A percentile compares a stretch with the other conserved stretches of the same genome.
These are phyloP conservation scores for Conger conger DNA, from an alignment of 2,113 vertebrate genomes.

Conservation along the genomic window DNA sequence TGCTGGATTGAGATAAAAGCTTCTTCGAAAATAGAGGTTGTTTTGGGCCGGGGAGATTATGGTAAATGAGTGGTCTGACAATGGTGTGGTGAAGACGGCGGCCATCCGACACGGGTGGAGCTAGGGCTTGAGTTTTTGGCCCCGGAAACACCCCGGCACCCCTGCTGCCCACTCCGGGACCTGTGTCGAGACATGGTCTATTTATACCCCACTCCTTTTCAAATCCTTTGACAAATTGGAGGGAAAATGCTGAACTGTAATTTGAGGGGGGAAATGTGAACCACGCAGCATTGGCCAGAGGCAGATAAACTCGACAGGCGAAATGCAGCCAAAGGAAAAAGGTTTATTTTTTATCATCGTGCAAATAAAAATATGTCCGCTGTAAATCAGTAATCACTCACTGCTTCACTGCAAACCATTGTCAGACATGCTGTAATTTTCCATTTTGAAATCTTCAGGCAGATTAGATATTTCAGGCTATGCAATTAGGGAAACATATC, in stretches of 20 bases:
- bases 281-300: neutral
- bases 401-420: slow-evolving; percentile 57
- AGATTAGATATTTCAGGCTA: slow-evolving; percentile 47
- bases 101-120: slow-evolving; percentile 52
- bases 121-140: slow-evolving; percentile 14
- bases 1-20: slow-evolving; percentile 60
- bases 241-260: slow-evolving; percentile 55
- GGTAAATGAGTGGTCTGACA: slow-evolving; percentile 61
- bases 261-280: slow-evolving; percentile 34
- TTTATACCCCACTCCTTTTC: slow-evolving; percentile 53
- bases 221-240: slow-evolving; percentile 47
- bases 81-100: slow-evolving; percentile 49
- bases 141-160: slow-evolving; percentile 37
- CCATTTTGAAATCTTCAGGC: slow-evolving; percentile 54
- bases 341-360: slow-evolving; percentile 41
- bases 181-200: slow-evolving; percentile 55
- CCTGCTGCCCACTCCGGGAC: slow-evolving; percentile 42
- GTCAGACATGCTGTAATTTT: slow-evolving; percentile 52
- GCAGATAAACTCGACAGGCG: slow-evolving; percentile 5
- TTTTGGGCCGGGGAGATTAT: slow-evolving; percentile 51
- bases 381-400: neutral
- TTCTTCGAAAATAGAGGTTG: slow-evolving; percentile 43
- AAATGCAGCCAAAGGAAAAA: slow-evolving; percentile 47
- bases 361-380: slow-evolving; percentile 62
- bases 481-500: slow-evolving; percentile 38